These are phyloP conservation scores for Fragum whitleyi DNA, from an alignment of 2,888 invertebrate species.

Conservation along the genomic window DNA sequence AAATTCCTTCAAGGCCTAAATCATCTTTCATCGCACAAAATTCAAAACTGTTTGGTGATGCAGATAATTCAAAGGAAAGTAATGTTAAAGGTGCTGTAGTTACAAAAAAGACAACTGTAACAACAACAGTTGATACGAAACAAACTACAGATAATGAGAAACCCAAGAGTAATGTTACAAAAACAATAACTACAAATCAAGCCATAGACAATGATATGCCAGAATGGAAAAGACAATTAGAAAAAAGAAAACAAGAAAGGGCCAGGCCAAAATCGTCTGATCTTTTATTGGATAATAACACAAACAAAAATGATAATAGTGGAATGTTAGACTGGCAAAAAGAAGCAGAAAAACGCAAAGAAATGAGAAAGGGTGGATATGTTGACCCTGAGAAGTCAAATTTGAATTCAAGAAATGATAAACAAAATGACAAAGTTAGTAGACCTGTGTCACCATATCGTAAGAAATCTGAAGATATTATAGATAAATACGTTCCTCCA, in stretches of 20 bases:
- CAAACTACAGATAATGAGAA: conserved; percentile 29
- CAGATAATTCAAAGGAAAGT: conserved; percentile 41
- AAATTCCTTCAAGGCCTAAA: conserved; percentile 51
- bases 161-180: conserved; percentile 38
- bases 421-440: conserved; percentile 8
- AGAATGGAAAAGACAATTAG: conserved; percentile 69
- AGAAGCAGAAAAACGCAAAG: conserved; percentile 78
- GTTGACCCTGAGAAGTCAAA: conserved; percentile 73
- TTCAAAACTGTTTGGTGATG: conserved; percentile 38
- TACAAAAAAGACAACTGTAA: conserved; percentile 44
- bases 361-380: conserved; percentile 73
- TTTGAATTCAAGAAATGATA: conserved; percentile 28
- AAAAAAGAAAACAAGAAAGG: conserved; percentile 55
- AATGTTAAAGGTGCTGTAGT: conserved; percentile 35
- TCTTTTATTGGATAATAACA: conserved; percentile 56
- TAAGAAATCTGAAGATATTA: conserved; percentile 19
- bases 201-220: conserved; percentile 59
- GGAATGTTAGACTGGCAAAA: conserved; percentile 76
- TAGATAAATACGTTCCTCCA: conserved; percentile 16
- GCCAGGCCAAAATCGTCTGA: conserved; percentile 69
- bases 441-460: conserved; percentile 44
- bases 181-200: conserved; percentile 20
- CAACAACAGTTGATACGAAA: conserved; percentile 42
- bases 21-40: conserved; percentile 60
- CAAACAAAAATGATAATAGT: conserved; percentile 33